phyloP scores from a whole-genome alignment of 2,113 vertebrate genomes.

The Cephalophus harveyi region DNA sequence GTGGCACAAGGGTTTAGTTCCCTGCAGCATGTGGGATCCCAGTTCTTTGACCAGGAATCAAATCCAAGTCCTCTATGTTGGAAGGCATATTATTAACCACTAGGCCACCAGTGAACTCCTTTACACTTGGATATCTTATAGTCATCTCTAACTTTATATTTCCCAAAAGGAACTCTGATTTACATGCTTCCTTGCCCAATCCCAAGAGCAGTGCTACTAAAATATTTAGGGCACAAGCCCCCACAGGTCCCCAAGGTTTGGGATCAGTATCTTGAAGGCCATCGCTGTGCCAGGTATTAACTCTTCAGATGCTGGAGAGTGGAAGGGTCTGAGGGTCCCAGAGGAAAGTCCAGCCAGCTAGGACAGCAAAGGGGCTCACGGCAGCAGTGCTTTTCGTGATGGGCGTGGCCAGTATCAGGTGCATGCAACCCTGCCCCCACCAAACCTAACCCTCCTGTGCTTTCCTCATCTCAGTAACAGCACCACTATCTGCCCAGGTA shows the following conservation, averaged over 20 bases:
- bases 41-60: neutral
- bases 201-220: neutral
- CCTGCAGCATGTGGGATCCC: neutral
- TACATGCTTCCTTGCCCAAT: neutral
- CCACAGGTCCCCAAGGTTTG: neutral
- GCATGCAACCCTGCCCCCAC: neutral
- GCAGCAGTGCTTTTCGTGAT: neutral
- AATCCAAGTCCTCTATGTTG: neutral
- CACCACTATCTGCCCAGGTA: neutral
- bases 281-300: neutral
- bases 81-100: neutral
- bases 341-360: neutral
- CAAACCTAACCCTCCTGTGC: neutral
- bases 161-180: neutral
- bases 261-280: neutral
- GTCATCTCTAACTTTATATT: neutral
- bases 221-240: neutral
- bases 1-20: neutral
- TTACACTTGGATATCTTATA: neutral
- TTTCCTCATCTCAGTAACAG: neutral
- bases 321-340: neutral
- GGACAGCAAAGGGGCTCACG: neutral
- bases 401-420: neutral
- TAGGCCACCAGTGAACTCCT: neutral
- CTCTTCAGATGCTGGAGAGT: neutral